Conservation (phyloP, 2,888 invertebrate species). For the Punctoribates punctum region DNA sequence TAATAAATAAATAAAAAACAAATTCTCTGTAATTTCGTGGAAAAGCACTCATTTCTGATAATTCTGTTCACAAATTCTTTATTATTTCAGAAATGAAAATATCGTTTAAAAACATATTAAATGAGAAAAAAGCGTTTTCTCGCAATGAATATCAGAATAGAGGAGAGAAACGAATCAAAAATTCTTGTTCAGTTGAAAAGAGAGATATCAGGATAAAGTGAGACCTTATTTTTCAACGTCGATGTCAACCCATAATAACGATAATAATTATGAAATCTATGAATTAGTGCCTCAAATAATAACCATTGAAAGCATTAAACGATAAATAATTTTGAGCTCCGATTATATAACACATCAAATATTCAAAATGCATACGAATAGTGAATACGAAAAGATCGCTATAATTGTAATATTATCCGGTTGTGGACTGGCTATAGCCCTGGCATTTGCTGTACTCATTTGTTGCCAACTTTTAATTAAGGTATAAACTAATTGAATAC, state of each 20-base stretch:
- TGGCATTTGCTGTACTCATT: conserved; percentile 33
- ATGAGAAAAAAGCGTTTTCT: too few relatives aligned
- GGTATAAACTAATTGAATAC: background rate
- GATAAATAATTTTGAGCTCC: background rate
- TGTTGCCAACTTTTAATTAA: conserved; percentile 37
- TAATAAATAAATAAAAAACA: too few relatives aligned
- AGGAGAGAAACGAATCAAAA: too few relatives aligned
- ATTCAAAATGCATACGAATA: conserved; percentile 18
- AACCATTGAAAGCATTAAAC: background rate
- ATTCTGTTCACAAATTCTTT: too few relatives aligned
- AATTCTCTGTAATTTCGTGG: too few relatives aligned
- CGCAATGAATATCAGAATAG: too few relatives aligned
- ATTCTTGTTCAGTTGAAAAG: background rate
- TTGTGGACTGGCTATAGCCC: conserved; percentile 38
- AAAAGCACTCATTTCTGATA: too few relatives aligned
- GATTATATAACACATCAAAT: background rate
- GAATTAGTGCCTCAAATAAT: conserved; percentile 10
- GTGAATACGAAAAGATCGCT: conserved; percentile 37
- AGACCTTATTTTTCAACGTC: background rate
- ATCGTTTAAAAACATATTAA: too few relatives aligned
- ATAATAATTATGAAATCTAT: background rate
- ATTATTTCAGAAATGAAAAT: too few relatives aligned
- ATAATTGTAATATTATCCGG: conserved; percentile 37
- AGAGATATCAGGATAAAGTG: background rate
- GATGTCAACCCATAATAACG: background rate